Conservation (phyloP, 2,797 vertebrate species). For the Poeciliopsis gracilis region DNA sequence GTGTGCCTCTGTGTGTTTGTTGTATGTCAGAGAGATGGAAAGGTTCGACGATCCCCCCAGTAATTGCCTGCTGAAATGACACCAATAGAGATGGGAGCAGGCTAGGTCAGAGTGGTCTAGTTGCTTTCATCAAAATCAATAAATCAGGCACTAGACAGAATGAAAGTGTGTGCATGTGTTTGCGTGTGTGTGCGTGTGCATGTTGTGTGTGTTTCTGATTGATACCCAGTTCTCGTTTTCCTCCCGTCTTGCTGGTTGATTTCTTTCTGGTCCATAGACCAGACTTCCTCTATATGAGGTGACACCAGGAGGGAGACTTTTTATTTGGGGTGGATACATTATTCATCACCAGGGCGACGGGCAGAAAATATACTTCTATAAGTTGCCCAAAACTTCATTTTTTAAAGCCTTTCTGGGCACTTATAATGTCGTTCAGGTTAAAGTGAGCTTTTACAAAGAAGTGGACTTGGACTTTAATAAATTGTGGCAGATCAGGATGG, state of each 20-base stretch:
- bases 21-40: slow-evolving; percentile 25
- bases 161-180: slow-evolving; percentile 21
- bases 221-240: slow-evolving; percentile 37
- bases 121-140: slow-evolving; percentile 74
- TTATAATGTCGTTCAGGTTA: slow-evolving; percentile 50
- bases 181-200: slow-evolving; percentile 8
- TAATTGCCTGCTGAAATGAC: slow-evolving; percentile 71
- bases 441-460: slow-evolving; percentile 42
- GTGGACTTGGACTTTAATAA: slow-evolving; percentile 34
- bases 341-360: slow-evolving; percentile 62
- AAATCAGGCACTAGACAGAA: slow-evolving; percentile 56
- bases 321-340: slow-evolving; percentile 68
- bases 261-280: slow-evolving; percentile 35
- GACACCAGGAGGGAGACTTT: slow-evolving; percentile 61
- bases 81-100: slow-evolving; percentile 54
- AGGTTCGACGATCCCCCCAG: slow-evolving; percentile 48
- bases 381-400: slow-evolving; percentile 38
- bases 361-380: slow-evolving; percentile 54
- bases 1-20: slow-evolving; percentile 21
- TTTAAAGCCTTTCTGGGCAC: slow-evolving; percentile 47
- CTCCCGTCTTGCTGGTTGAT: slow-evolving; percentile 13
- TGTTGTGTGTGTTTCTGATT: slow-evolving; percentile 22
- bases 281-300: slow-evolving; percentile 57
- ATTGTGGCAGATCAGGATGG: slow-evolving; percentile 36
- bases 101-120: slow-evolving; percentile 53